Conservation (phyloP, 2,888 invertebrate genomes). For the Chorisops tibialis region DNA sequence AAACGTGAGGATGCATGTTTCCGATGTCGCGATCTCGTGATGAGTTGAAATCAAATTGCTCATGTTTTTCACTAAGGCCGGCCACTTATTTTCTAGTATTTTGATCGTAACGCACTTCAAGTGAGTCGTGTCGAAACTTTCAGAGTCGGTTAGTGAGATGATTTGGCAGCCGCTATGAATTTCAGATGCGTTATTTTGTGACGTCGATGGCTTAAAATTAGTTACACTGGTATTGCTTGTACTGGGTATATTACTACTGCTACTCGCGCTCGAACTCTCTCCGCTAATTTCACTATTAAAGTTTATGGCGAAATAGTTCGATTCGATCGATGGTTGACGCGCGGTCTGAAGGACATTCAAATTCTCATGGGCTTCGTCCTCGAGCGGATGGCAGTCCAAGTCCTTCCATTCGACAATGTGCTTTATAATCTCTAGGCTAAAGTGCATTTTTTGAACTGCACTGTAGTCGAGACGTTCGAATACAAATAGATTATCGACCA, state of each 20-base stretch:
- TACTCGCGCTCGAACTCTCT: slow-evolving; percentile 24
- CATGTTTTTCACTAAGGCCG: slow-evolving; percentile 71
- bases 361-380: slow-evolving; percentile 54
- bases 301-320: slow-evolving; percentile 50
- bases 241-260: slow-evolving; percentile 16
- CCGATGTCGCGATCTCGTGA: slow-evolving; percentile 51
- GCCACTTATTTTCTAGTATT: slow-evolving; percentile 82
- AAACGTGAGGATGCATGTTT: slow-evolving; percentile 75
- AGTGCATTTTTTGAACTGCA: slow-evolving; percentile 73
- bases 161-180: slow-evolving; percentile 43
- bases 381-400: slow-evolving; percentile 73
- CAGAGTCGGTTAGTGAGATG: slow-evolving; percentile 66
- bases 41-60: slow-evolving; percentile 44
- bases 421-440: slow-evolving; percentile 79
- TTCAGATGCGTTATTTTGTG: slow-evolving; percentile 13
- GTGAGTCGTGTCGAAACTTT: slow-evolving; percentile 79
- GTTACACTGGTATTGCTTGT: slow-evolving; percentile 26
- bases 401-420: slow-evolving; percentile 88
- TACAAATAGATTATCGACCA: slow-evolving; percentile 68
- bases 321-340: slow-evolving; percentile 44
- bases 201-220: slow-evolving; percentile 6
- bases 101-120: slow-evolving; percentile 84
- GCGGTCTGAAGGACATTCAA: slow-evolving; percentile 18
- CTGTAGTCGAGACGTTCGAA: slow-evolving; percentile 62
- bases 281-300: slow-evolving; percentile 40